phyloP scores from a whole-genome alignment of 2,113 vertebrate genomes.

The Puffinus mauretanicus region DNA sequence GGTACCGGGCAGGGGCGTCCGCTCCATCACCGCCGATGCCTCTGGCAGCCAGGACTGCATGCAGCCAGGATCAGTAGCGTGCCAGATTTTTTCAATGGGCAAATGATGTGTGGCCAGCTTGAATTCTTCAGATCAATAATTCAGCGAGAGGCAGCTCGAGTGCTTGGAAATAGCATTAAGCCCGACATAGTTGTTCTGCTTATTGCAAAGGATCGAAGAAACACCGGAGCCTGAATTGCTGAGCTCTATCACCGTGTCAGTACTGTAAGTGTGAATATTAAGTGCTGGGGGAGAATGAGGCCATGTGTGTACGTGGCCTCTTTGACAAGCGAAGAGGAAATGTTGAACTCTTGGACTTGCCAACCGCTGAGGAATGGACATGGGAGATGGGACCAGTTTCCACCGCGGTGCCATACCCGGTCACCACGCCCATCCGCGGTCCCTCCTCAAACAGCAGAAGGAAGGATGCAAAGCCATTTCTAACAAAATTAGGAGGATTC shows the following conservation, averaged over 20 bases:
- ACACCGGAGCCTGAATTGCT: not conserved
- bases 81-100: not conserved
- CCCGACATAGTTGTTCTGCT: not conserved
- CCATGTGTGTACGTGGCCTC: rapidly evolving
- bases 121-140: conserved; percentile 14
- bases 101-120: not conserved
- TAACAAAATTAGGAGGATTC: not conserved
- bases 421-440: rapidly evolving
- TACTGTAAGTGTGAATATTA: not conserved
- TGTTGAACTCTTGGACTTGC: not conserved
- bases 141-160: not conserved
- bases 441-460: not conserved
- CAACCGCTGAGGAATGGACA: rapidly evolving
- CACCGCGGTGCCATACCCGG: rapidly evolving
- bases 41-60: rapidly evolving
- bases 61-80: rapidly evolving
- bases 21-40: rapidly evolving
- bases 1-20: rapidly evolving
- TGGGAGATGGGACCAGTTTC: rapidly evolving
- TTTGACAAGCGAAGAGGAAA: not conserved
- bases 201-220: not conserved
- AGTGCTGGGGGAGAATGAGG: not conserved
- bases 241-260: not conserved
- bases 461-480: not conserved
- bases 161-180: not conserved